These are phyloP conservation scores for Eurypyga helias DNA, from an alignment of 2,113 vertebrate genomes.

Conservation along the genomic window DNA sequence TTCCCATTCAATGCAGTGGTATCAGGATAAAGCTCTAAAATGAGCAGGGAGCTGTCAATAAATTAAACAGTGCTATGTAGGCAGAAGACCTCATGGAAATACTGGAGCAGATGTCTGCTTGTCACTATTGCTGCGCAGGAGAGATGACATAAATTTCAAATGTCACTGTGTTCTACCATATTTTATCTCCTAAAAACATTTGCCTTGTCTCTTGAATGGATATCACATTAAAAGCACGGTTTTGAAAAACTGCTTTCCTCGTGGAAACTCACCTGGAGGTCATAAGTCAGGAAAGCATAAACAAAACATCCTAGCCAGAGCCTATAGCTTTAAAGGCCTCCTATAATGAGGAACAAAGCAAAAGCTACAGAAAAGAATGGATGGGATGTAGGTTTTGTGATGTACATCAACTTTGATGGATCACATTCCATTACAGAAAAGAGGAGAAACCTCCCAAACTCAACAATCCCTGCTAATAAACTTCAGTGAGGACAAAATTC, in stretches of 20 bases:
- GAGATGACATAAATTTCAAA: not conserved
- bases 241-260: not conserved
- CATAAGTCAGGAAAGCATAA: not conserved
- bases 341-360: not conserved
- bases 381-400: not conserved
- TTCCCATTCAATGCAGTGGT: not conserved
- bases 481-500: not conserved
- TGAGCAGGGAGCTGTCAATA: not conserved
- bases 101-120: not conserved
- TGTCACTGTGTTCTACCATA: not conserved
- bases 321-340: not conserved
- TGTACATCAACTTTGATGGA: not conserved
- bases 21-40: not conserved
- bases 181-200: not conserved
- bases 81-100: not conserved
- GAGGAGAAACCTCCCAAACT: not conserved
- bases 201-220: not conserved
- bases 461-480: not conserved
- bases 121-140: not conserved
- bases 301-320: not conserved
- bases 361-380: not conserved
- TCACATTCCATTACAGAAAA: not conserved
- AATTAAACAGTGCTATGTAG: not conserved
- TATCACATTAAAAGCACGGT: not conserved
- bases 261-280: not conserved